Evolutionary conservation across 2,113 vertebrate genomes (phyloP).

Genomic region (Limnothrissa miodon): DNA sequence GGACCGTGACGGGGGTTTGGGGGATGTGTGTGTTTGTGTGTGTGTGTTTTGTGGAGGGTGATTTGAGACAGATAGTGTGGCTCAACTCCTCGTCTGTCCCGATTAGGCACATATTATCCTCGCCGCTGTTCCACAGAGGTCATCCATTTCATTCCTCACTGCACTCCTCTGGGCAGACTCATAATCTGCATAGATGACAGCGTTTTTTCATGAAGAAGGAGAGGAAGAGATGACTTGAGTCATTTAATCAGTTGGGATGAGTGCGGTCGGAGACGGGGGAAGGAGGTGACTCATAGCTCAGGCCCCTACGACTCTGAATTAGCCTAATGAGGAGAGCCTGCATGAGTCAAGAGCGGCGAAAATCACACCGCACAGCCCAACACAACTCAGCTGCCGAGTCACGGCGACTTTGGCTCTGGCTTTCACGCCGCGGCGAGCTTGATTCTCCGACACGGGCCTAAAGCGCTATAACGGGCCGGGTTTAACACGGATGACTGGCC

Average conservation of each 20-base stretch:
- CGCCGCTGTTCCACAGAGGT: slow-evolving; percentile 17
- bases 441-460: background rate
- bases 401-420: slow-evolving; percentile 12
- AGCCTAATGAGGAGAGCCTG: slow-evolving; percentile 28
- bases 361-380: slow-evolving; percentile 13
- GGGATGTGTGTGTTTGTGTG: too few relatives aligned
- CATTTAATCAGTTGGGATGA: slow-evolving; percentile 44
- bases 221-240: slow-evolving; percentile 36
- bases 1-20: background rate
- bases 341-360: background rate
- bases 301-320: slow-evolving; percentile 19
- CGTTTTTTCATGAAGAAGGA: slow-evolving; percentile 32
- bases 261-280: slow-evolving; percentile 10
- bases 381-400: background rate
- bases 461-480: background rate
- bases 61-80: slow-evolving; percentile 41
- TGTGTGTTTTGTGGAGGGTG: background rate
- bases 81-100: slow-evolving; percentile 35
- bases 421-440: background rate
- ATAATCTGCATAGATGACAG: slow-evolving; percentile 37
- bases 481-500: background rate
- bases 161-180: slow-evolving; percentile 29
- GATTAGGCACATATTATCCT: slow-evolving; percentile 42
- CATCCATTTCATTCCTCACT: slow-evolving; percentile 39
- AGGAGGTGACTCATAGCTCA: slow-evolving; percentile 20